Conservation (phyloP, 2,888 invertebrate species). For the Callinectes sapidus region DNA sequence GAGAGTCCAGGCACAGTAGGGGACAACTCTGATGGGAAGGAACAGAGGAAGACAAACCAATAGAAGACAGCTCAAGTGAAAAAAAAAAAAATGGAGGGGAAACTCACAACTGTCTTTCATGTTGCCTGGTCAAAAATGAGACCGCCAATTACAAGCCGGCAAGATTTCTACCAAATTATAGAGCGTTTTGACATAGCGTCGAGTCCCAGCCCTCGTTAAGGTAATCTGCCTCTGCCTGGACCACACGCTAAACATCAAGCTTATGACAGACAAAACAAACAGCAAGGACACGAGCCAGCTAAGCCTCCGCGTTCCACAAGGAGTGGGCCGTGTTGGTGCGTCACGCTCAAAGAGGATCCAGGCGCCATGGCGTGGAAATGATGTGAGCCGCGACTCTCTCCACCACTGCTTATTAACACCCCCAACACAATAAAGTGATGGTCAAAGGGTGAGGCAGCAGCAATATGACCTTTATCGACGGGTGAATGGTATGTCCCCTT, state of each 20-base stretch:
- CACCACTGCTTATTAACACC: constrained; percentile 15
- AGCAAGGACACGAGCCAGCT: neutral
- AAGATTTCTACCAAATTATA: constrained; percentile 52
- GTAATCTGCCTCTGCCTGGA: neutral
- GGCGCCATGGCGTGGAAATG: constrained; percentile 26
- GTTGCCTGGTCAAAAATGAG: constrained; percentile 50
- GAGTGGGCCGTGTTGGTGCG: neutral
- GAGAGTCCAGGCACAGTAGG: neutral
- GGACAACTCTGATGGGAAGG: neutral
- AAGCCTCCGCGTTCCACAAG: neutral
- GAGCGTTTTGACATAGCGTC: constrained; percentile 36
- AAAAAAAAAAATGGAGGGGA: neutral
- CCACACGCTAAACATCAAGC: neutral
- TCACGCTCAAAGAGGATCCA: neutral
- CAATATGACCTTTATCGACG: constrained; percentile 12
- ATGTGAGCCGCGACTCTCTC: neutral
- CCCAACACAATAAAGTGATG: constrained; percentile 16
- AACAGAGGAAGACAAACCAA: neutral
- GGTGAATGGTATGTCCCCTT: neutral
- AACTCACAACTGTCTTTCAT: constrained; percentile 23
- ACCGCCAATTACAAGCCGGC: constrained; percentile 50
- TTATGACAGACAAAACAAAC: constrained; percentile 7
- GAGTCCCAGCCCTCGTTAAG: constrained; percentile 36
- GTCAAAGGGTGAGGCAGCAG: neutral
- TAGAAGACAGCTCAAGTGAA: neutral